Conservation (phyloP, 2,888 invertebrate species). For the Hoplodrina ambigua region DNA sequence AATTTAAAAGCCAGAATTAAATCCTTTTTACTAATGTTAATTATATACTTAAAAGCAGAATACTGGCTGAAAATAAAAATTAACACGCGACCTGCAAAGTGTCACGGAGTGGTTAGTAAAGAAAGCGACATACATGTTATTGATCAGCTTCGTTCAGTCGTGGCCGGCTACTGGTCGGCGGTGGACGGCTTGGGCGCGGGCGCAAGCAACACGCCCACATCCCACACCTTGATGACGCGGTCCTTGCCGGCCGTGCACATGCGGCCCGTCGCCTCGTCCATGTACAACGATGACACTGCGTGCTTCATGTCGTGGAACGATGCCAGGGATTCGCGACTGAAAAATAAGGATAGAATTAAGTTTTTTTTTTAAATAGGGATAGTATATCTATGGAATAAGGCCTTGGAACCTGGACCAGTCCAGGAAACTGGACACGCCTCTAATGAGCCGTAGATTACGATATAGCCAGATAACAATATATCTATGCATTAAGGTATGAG, state of each 20-base stretch:
- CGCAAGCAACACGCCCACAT: constrained; percentile 92
- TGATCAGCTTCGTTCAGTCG: constrained; percentile 22
- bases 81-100: constrained; percentile 24
- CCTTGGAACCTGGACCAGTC: too few species aligned
- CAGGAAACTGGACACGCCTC: too few species aligned
- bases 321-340: constrained; percentile 97
- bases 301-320: constrained; percentile 99
- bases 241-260: constrained; percentile 98
- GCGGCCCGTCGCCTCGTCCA: constrained; percentile 96
- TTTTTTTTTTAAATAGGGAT: background rate
- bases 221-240: constrained; percentile 98
- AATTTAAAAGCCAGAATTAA: constrained; percentile 14
- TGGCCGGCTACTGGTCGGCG: constrained; percentile 67
- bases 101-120: constrained; percentile 22
- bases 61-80: constrained; percentile 7
- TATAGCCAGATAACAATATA: too few species aligned
- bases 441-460: too few species aligned
- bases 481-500: too few species aligned
- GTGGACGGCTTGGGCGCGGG: constrained; percentile 81
- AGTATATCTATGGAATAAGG: too few species aligned
- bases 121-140: constrained; percentile 45
- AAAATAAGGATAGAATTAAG: constrained; percentile 64
- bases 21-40: background rate
- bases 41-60: background rate
- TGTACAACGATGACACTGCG: constrained; percentile 95